A percentile compares a stretch with the other conserved stretches of the same genome.
phyloP scores from a whole-genome alignment of 2,797 vertebrate species.

The Ibycter americanus region DNA sequence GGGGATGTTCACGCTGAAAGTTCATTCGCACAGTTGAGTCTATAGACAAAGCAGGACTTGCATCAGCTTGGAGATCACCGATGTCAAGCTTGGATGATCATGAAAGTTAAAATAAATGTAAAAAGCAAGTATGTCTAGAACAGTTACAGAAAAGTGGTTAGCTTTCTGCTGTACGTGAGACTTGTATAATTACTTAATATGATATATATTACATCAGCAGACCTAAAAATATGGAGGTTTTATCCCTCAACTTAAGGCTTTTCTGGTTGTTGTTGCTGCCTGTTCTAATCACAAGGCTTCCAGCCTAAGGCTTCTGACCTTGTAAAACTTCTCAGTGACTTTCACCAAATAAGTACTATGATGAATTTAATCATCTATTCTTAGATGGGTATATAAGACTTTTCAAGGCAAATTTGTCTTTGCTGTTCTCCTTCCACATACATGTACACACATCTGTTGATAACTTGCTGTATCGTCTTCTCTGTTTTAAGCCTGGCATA shows the following conservation, averaged over 20 bases:
- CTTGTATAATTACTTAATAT: background rate
- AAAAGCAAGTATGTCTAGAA: background rate
- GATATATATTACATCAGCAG: background rate
- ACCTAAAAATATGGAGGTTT: background rate
- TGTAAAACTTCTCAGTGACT: background rate
- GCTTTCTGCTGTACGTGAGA: background rate
- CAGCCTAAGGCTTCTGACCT: background rate
- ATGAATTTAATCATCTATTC: background rate
- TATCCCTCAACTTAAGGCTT: background rate
- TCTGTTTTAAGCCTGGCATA: background rate
- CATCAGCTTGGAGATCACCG: background rate
- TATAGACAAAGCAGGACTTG: background rate
- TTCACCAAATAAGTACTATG: background rate
- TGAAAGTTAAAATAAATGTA: background rate
- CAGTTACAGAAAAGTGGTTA: background rate
- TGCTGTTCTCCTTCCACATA: background rate
- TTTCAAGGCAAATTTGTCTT: background rate
- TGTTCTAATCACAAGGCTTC: background rate
- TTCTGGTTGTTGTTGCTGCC: background rate
- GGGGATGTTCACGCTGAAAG: background rate
- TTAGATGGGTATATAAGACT: background rate
- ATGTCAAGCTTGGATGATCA: background rate
- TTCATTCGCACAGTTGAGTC: background rate
- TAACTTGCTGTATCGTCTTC: background rate
- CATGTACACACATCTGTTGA: background rate